Base-by-base conservation (phyloP, 2,797 vertebrate species). In the Pangasius macronema region DNA sequence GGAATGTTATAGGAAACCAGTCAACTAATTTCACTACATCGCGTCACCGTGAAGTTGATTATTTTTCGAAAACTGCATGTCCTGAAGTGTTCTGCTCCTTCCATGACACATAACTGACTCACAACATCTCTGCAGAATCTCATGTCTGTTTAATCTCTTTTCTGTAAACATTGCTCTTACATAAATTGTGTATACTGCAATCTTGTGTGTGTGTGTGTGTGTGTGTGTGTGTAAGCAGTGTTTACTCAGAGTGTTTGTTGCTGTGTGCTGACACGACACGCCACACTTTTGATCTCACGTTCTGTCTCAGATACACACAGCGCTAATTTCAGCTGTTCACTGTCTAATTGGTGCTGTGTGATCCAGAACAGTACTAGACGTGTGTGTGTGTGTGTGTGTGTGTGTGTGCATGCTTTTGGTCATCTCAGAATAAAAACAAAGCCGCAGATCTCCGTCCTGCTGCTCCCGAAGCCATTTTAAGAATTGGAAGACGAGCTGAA, bases 401-500 rank as follows among this genome's bases (percentile, higher is more conserved):
- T 81, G 65, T 79, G 65, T 6, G 39, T 42, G n/a, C 83, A 81
- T 81, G 83, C 53, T 85, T 88, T 81, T 85, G 87, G 87, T 85
- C 82, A 81, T 85, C 83, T 88, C 83, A 79, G 83, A 85, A 88
- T 85, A 88, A 72, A 73, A 81, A 53, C 55, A 81, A 88, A 85
- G 76, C 87, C 87, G 16, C 87, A 85, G 49, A 63, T 88, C 83
- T 63, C 67, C 55, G 55, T 68, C 65, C 76, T 73, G 30, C 75
- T 57, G 72, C 65, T 85, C 75, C 51, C 2, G 22, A 61, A 81
- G 42, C 75, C 87, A 72, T 87, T 84, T 87, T 80, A 80, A 87
- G 73, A 84, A 84, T 33, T 70, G 72, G 72, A 76, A 67, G 81
- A 86, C 39, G 3, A 13, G 13, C 42, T n/a, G 46, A 42, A 75